Evolutionary conservation across 2,888 invertebrate genomes (phyloP), one percentile per base, ranked within the genome.

Genomic region (Meta bourneti): DNA sequence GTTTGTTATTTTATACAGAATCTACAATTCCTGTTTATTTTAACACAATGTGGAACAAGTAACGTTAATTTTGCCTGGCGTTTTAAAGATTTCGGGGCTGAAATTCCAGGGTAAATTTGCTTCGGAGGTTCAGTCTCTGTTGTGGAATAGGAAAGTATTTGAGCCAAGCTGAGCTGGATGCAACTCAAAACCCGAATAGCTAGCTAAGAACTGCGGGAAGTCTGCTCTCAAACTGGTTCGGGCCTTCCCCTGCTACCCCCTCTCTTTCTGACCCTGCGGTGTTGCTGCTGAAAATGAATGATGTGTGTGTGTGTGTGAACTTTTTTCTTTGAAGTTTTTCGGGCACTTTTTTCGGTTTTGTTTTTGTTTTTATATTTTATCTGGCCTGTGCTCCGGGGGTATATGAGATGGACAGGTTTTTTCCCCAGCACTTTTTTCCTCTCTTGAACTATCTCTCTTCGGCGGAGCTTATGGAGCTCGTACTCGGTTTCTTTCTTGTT

Each of bases 321-420:
- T 48, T 88, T 85, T 81, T 78, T 77, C 89, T 51, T 83, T 80
- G n/a, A 49, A 51, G 74, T 85, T 90, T 90, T 86, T 91, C 80
- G 72, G 84, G 72, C 79, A 20, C 70, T 78, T 83, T 71, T 89
- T 89, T 91, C 81, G 80, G 86, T 91, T 61, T 91, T 81, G 74
- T 91, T 91, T 61, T 86, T 91, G 86, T 87, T 87, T 86, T 86
- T 85, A 74, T 80, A 70, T 90, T 90, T 82, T 77, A 89, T 89
- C 89, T 84, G 69, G 80, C 90, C 81, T 90, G 78, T 87, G 91
- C 91, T 91, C 83, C 83, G 78, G 91, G 89, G 91, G 91, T 91
- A 88, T 91, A 91, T 91, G 87, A 87, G 78, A 87, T 91, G 91
- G 87, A 91, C 91, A 91, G 91, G 91, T 91, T 91, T 86, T 90